Conservation (phyloP, 1,140 invertebrate genomes). For the Zaprionus ornatus region DNA sequence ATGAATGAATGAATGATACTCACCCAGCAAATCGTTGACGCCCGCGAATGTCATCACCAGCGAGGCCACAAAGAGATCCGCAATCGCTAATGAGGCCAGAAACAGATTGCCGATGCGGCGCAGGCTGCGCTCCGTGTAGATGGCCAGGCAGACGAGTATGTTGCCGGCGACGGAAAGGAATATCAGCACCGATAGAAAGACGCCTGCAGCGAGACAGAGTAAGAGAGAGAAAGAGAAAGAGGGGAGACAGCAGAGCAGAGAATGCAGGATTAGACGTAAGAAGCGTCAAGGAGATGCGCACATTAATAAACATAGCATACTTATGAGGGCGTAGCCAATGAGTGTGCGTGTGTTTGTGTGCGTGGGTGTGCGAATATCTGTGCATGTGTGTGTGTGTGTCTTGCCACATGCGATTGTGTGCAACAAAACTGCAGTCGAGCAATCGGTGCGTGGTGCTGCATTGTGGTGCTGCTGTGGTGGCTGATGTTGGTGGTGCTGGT, state of each 20-base stretch:
- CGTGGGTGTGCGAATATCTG: constrained; percentile 14
- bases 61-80: constrained; percentile 97
- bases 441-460: constrained; percentile 5
- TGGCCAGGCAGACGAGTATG: constrained; percentile 96
- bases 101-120: constrained; percentile 97
- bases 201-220: constrained; percentile 85
- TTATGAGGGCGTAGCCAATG: constrained; percentile 52
- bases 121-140: constrained; percentile 96
- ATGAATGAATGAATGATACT: constrained; percentile 35
- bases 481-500: constrained; percentile 10
- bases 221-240: background rate
- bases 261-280: constrained; percentile 55
- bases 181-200: constrained; percentile 94
- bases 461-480: constrained; percentile 9
- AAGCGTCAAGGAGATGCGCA: constrained; percentile 26
- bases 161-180: constrained; percentile 97
- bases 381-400: constrained; percentile 35
- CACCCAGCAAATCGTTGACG: constrained; percentile 91
- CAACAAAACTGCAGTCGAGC: constrained; percentile 55
- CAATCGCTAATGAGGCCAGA: constrained; percentile 96
- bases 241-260: background rate
- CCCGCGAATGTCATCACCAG: constrained; percentile 97
- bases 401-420: constrained; percentile 53
- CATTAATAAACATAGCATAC: constrained; percentile 67
- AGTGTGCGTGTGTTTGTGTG: constrained; percentile 14